Percentiles rank a stretch among this genome's conserved stretches.
phyloP scores from a whole-genome alignment of 2,888 invertebrate genomes.

The Plebejus argus region DNA sequence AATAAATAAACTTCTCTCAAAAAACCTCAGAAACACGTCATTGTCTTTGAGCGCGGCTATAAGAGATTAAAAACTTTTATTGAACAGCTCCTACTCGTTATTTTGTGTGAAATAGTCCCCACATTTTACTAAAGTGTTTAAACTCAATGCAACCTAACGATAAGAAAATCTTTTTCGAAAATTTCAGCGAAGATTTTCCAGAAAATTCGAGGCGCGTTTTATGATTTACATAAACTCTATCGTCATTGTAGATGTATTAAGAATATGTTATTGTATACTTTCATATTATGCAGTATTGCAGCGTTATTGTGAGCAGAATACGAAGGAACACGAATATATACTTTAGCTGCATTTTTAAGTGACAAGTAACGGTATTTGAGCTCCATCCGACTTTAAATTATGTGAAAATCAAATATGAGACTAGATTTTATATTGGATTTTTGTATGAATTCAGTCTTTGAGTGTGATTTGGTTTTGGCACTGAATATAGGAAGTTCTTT shows the following conservation, averaged over 20 bases:
- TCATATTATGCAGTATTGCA: slow-evolving; percentile 66
- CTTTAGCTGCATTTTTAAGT: slow-evolving; percentile 26
- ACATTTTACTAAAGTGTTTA: background rate
- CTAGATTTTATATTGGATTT: slow-evolving; percentile 3
- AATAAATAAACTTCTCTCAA: too few species aligned
- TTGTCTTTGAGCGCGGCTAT: too few species aligned
- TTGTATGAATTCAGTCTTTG: background rate
- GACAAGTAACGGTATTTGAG: slow-evolving; percentile 29
- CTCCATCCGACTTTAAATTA: slow-evolving; percentile 6
- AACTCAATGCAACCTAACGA: background rate
- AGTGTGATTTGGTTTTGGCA: background rate
- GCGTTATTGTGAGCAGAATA: slow-evolving; percentile 51
- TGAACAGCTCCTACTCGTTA: too few species aligned
- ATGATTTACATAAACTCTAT: slow-evolving; percentile 73
- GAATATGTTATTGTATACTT: slow-evolving; percentile 68
- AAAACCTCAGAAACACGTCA: too few species aligned
- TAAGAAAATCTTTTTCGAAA: background rate
- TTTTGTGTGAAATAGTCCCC: too few species aligned
- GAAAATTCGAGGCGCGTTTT: slow-evolving; percentile 71
- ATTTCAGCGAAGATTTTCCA: slow-evolving; percentile 40
- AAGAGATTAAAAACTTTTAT: too few species aligned
- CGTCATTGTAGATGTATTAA: slow-evolving; percentile 72
- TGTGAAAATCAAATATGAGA: slow-evolving; percentile 13
- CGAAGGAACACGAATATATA: slow-evolving; percentile 44
- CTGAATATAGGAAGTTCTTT: background rate